A percentile compares a stretch with the other conserved stretches of the same genome.
Conservation (phyloP, 2,797 vertebrate species). For the Cynodonichthys magdalenae region DNA sequence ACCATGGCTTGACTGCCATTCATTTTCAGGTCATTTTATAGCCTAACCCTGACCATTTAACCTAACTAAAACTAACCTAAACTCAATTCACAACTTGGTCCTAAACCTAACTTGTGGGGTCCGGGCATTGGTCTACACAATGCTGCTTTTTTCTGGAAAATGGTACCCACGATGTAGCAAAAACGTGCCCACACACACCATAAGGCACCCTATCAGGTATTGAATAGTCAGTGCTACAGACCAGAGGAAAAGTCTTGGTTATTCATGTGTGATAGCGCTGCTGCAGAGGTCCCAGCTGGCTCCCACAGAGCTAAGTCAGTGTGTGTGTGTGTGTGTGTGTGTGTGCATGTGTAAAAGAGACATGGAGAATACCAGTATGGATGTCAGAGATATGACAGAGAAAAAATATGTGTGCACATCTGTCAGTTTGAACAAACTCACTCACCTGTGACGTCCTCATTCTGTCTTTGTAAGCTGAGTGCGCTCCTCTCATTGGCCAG, state of each 20-base stretch:
- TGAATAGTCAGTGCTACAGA: slow-evolving; percentile 64
- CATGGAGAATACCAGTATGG: slow-evolving; percentile 15
- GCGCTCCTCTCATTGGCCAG: slow-evolving; percentile 59
- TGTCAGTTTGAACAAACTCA: slow-evolving; percentile 75
- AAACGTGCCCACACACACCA: slow-evolving; percentile 24
- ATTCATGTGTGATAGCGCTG: slow-evolving; percentile 69
- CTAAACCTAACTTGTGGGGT: too few relatives aligned
- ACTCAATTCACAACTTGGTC: too few relatives aligned
- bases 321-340: slow-evolving; percentile 11
- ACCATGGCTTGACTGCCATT: too few relatives aligned
- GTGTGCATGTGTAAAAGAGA: neutral
- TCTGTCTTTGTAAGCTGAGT: slow-evolving; percentile 76
- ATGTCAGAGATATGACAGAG: slow-evolving; percentile 23
- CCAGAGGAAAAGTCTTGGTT: slow-evolving; percentile 58
- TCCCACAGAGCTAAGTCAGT: slow-evolving; percentile 39
- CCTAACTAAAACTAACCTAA: too few relatives aligned
- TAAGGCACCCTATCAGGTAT: slow-evolving; percentile 60
- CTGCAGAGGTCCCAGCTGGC: slow-evolving; percentile 67
- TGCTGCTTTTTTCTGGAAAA: too few relatives aligned
- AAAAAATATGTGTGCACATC: slow-evolving; percentile 25
- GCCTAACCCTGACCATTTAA: too few relatives aligned
- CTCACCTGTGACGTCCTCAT: slow-evolving; percentile 81
- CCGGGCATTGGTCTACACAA: too few relatives aligned
- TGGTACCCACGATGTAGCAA: too few relatives aligned
- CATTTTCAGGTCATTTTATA: too few relatives aligned